phyloP scores from a whole-genome alignment of 2,797 vertebrate species.

The Liasis olivaceus region DNA sequence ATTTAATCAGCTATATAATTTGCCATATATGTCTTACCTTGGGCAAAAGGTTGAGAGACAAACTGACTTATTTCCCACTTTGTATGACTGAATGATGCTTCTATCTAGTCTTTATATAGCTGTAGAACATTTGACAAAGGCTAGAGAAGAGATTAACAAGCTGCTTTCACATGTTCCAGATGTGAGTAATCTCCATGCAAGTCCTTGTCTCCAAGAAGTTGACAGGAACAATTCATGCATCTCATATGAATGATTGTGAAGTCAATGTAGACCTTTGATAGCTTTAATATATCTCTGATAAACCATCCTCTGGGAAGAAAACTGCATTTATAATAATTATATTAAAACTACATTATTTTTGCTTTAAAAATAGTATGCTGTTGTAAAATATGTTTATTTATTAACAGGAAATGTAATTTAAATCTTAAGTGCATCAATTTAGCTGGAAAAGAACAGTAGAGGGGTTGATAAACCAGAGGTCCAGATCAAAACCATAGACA shows the following conservation, averaged over 20 bases:
- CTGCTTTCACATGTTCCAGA: background rate
- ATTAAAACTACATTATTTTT: background rate
- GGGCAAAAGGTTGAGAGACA: background rate
- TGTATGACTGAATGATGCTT: background rate
- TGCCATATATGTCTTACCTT: background rate
- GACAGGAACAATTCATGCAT: background rate
- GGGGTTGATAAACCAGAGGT: background rate
- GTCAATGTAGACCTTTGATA: background rate
- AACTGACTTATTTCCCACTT: background rate
- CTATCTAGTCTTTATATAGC: background rate
- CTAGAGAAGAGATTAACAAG: background rate
- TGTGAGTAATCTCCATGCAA: background rate
- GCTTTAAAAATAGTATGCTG: background rate
- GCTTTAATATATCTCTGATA: background rate
- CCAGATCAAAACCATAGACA: background rate
- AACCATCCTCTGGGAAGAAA: background rate
- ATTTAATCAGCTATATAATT: background rate
- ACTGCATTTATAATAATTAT: background rate
- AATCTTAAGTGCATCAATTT: background rate
- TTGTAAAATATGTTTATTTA: background rate
- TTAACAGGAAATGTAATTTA: background rate
- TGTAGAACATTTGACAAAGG: background rate
- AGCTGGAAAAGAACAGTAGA: background rate
- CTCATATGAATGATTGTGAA: background rate
- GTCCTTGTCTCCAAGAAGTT: background rate